Evolutionary conservation across 2,888 invertebrate species (phyloP), one percentile per base, ranked within the genome.

Genomic region (Allygus modestus): DNA sequence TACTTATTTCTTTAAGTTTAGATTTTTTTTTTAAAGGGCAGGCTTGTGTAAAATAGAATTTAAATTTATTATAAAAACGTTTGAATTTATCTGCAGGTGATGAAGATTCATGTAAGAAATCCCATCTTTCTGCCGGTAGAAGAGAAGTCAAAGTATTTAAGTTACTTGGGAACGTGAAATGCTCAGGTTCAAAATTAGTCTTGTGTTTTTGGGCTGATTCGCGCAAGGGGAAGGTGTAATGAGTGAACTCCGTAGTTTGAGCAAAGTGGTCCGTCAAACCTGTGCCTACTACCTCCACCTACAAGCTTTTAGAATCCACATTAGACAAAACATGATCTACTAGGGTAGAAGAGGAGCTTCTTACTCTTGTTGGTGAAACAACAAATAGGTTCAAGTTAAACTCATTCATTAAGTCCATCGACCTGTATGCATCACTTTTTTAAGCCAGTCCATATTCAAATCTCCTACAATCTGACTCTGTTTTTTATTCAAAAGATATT

Each of bases 401-500:
- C 41, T 51, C 77, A 41, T 51, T 43, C 77, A 77, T 77, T 51
- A 77, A 26, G 26, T 77, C 77, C n/a, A 15, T 51, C 28, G 37
- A 28, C 26, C 51, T 77, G 37, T 28, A 5, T 28, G 0, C 37
- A 26, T 77, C 28, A 28, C 37, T 2, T 26, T 1, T 51, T 46
- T 23, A 26, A 26, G 51, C 77, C 77, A 77, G 51, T 51, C 41
- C 17, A 77, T 77, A 77, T 77, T 77, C 7, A 73, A 77, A 20
- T 77, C 77, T 17, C 77, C 46, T 28, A 46, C 46, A 77, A 77
- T 12, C n/a, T 51, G 20, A 77, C 77, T 23, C 5, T 23, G 51
- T n/a, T 28, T 51, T 77, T n/a, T 2, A 11, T 46, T 51, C n/a
- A 5, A 51, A 15, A 77, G n/a, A 17, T 77, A 23, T 51, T 77